Evolutionary conservation across 2,888 invertebrate species (phyloP).

Genomic region (Muschampia plurimacula): DNA sequence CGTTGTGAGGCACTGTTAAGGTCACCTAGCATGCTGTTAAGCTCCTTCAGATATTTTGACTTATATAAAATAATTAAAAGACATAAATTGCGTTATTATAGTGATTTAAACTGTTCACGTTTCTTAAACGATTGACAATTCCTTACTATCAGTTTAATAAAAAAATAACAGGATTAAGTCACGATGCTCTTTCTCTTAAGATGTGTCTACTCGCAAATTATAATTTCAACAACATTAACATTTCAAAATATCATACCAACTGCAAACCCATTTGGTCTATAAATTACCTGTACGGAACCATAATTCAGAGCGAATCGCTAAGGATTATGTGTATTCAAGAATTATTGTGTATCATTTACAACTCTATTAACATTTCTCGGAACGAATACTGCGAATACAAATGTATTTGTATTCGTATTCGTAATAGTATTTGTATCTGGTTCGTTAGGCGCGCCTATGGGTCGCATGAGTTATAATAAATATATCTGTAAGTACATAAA

Average conservation of each 20-base stretch:
- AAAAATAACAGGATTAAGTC: neutral
- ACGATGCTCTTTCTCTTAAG: neutral
- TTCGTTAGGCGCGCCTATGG: conserved; percentile 59
- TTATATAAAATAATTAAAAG: too few species aligned
- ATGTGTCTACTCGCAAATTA: conserved; percentile 7
- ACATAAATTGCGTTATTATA: too few species aligned
- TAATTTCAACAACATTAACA: conserved; percentile 27
- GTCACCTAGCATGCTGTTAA: too few species aligned
- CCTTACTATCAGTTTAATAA: too few species aligned
- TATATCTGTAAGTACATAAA: conserved; percentile 52
- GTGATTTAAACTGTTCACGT: too few species aligned
- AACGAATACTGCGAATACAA: conserved; percentile 38
- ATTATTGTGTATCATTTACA: conserved; percentile 38
- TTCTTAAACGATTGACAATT: too few species aligned
- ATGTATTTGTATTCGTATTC: conserved; percentile 29
- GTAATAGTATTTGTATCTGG: conserved; percentile 36
- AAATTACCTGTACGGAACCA: conserved; percentile 35
- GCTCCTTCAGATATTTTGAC: too few species aligned
- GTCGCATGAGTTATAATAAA: conserved; percentile 62
- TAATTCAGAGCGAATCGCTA: conserved; percentile 38
- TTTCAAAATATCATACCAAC: conserved; percentile 30
- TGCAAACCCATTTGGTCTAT: conserved; percentile 26
- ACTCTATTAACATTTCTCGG: conserved; percentile 39
- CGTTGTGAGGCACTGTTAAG: too few species aligned
- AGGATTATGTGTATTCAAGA: conserved; percentile 38